phyloP scores from a whole-genome alignment of 2,113 vertebrate genomes.

The Chaetodon trifascialis region DNA sequence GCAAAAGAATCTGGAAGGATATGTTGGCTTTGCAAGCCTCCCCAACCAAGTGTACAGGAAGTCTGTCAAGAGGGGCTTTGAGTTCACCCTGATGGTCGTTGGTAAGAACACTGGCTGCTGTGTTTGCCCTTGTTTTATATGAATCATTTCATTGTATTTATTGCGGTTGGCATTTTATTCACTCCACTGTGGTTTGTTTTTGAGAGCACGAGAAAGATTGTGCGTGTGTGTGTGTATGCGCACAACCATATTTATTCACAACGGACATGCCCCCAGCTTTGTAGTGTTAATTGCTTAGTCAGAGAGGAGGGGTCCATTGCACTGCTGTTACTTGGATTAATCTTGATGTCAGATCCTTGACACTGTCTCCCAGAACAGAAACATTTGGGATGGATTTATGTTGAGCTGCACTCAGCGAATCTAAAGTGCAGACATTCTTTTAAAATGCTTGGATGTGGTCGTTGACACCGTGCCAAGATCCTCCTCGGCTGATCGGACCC shows the following conservation, averaged over 20 bases:
- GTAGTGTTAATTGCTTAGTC: conserved; percentile 34
- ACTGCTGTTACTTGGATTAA: conserved; percentile 16
- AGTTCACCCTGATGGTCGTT: conserved; percentile 99
- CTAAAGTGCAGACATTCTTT: conserved; percentile 60
- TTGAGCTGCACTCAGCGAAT: conserved; percentile 34
- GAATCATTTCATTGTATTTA: conserved; percentile 68
- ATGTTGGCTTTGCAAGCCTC: conserved; percentile 99
- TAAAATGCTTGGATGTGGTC: conserved; percentile 68
- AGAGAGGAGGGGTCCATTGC: conserved; percentile 3
- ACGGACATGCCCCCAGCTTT: conserved; percentile 30
- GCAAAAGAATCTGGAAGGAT: conserved; percentile 99
- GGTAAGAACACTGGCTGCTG: conserved; percentile 86
- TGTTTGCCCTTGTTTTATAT: conserved; percentile 56
- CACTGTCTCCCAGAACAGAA: conserved; percentile 37
- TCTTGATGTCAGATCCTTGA: conserved; percentile 29
- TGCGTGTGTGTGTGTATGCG: conserved; percentile 1
- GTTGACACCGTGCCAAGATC: conserved; percentile 70
- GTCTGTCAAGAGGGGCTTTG: conserved; percentile 98
- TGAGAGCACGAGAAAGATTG: conserved; percentile 2
- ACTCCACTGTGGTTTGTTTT: conserved; percentile 54
- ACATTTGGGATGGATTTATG: conserved; percentile 59
- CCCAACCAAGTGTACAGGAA: conserved; percentile 99
- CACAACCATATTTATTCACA: conserved; percentile 36
- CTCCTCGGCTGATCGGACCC: conserved; percentile 65
- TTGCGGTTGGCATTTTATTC: conserved; percentile 52